phyloP scores from a whole-genome alignment of 2,888 invertebrate genomes.

The Cacoxenus indagator region DNA sequence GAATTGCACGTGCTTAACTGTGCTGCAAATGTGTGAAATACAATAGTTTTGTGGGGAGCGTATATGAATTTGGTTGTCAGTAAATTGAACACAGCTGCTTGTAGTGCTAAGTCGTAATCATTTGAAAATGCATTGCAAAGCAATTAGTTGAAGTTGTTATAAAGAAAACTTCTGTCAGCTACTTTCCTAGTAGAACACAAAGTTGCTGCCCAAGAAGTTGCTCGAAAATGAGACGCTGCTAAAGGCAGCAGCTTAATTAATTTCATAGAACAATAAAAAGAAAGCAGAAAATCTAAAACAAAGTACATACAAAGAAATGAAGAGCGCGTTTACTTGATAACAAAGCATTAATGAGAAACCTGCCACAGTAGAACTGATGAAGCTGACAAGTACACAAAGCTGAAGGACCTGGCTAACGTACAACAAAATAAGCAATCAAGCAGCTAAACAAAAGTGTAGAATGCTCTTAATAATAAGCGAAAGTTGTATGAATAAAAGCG shows the following conservation, averaged over 20 bases:
- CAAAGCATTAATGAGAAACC: conserved; percentile 48
- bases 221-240: no score
- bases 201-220: no score
- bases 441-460: conserved; percentile 40
- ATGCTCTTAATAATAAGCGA: conserved; percentile 29
- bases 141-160: neutral
- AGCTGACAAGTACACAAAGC: conserved; percentile 13
- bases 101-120: neutral
- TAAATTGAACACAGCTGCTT: neutral
- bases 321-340: conserved; percentile 46
- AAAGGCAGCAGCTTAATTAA: neutral
- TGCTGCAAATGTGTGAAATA: neutral
- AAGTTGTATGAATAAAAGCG: conserved; percentile 36
- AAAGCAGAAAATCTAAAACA: conserved; percentile 11
- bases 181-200: no score
- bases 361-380: conserved; percentile 28
- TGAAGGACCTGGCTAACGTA: conserved; percentile 31
- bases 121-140: neutral
- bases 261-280: neutral
- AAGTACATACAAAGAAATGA: conserved; percentile 19
- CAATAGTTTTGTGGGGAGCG: neutral
- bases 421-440: conserved; percentile 15
- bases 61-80: neutral
- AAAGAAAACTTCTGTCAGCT: no score
- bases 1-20: neutral